Conservation (phyloP, 2,888 invertebrate genomes). For the Aplocera efformata region DNA sequence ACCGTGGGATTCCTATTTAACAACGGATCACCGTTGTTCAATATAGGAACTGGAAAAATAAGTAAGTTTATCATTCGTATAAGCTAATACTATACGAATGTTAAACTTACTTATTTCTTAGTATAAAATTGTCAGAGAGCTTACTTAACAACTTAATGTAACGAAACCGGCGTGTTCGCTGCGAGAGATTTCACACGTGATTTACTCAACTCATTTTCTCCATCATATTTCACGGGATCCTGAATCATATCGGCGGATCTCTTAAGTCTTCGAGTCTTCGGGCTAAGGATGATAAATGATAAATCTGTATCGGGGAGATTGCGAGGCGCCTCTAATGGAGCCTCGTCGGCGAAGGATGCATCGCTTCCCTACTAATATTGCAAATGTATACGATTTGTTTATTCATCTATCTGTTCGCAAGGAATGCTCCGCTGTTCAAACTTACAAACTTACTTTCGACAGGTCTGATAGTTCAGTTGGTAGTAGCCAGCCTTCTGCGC, state of each 20-base stretch:
- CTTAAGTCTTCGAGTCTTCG: conserved; percentile 22
- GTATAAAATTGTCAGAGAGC: no score
- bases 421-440: no score
- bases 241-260: conserved; percentile 25
- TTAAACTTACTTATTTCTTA: no score
- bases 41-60: no score
- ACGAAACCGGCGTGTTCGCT: conserved; percentile 2
- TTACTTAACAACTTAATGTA: conserved; percentile 10
- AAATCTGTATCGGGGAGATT: conserved; percentile 27
- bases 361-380: conserved; percentile 1
- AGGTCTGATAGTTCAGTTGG: no score
- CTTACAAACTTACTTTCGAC: no score
- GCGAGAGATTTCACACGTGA: conserved; percentile 18
- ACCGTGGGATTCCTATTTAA: no score
- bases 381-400: not conserved
- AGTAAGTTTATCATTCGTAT: no score
- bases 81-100: no score
- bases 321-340: conserved; percentile 25
- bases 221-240: conserved; percentile 25
- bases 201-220: conserved; percentile 27
- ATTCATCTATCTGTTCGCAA: not conserved
- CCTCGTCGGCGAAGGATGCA: conserved; percentile 8
- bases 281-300: conserved; percentile 33
- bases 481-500: no score
- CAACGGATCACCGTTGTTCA: no score